Conservation (phyloP, 2,113 vertebrate species). For the Egretta garzetta region DNA sequence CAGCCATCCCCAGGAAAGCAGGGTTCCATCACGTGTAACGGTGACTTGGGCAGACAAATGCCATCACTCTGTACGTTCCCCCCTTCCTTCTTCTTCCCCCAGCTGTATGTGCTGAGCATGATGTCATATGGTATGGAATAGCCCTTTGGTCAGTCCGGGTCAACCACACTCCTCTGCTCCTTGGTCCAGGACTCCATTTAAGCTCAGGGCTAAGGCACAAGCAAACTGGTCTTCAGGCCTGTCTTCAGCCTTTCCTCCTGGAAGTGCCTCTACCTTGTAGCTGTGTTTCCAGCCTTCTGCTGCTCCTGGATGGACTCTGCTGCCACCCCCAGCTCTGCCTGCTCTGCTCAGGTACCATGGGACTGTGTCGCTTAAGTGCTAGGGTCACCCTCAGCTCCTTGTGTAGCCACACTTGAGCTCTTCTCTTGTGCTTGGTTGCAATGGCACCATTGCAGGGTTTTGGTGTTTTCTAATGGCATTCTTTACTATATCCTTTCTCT, state of each 20-base stretch:
- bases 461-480: rapidly evolving
- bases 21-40: too few species aligned
- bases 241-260: rapidly evolving
- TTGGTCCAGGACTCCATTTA: background rate
- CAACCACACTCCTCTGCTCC: background rate
- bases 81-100: too few species aligned
- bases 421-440: background rate
- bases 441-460: rapidly evolving
- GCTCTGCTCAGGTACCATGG: background rate
- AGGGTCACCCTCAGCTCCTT: background rate
- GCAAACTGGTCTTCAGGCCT: rapidly evolving
- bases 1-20: too few species aligned
- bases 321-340: rapidly evolving
- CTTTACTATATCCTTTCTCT: rapidly evolving
- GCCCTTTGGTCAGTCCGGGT: too few species aligned
- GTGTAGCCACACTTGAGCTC: rapidly evolving
- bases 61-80: too few species aligned
- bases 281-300: rapidly evolving
- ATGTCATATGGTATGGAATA: too few species aligned
- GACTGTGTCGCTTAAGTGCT: rapidly evolving
- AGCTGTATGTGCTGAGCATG: too few species aligned
- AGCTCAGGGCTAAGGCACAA: rapidly evolving
- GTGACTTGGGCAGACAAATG: too few species aligned
- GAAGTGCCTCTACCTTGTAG: rapidly evolving
- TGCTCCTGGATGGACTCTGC: background rate